Evolutionary conservation across 2,888 invertebrate genomes (phyloP).

Genomic region (Lutraria lutraria): DNA sequence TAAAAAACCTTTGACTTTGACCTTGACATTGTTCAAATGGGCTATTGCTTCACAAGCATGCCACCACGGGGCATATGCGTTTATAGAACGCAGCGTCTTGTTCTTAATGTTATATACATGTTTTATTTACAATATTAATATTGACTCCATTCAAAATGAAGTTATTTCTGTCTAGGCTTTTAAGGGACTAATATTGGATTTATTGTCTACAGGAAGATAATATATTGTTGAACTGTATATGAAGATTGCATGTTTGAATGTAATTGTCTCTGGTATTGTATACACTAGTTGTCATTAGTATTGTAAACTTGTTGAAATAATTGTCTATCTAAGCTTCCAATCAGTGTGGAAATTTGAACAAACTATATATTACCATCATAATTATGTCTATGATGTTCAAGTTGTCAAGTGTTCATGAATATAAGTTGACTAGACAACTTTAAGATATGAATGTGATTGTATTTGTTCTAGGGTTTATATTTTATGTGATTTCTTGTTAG

Average conservation of each 20-base stretch:
- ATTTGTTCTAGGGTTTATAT: neutral
- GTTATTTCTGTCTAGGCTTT: neutral
- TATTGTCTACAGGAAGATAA: conserved; percentile 11
- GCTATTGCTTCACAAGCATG: too few relatives aligned
- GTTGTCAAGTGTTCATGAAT: too few relatives aligned
- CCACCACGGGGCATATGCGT: too few relatives aligned
- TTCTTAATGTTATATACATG: too few relatives aligned
- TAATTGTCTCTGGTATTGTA: neutral
- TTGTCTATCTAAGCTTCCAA: neutral
- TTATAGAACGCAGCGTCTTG: too few relatives aligned
- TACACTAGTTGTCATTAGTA: neutral
- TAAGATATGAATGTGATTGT: neutral
- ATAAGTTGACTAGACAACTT: too few relatives aligned
- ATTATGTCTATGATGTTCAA: neutral
- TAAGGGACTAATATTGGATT: neutral
- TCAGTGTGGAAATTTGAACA: neutral
- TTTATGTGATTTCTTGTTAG: neutral
- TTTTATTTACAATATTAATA: neutral
- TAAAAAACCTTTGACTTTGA: too few relatives aligned
- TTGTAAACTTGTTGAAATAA: neutral
- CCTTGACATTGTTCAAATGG: too few relatives aligned
- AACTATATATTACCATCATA: neutral
- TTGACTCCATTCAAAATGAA: neutral
- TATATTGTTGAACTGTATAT: neutral
- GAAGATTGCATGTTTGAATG: neutral